phyloP scores from a whole-genome alignment of 2,113 vertebrate genomes.

The Promerops cafer region DNA sequence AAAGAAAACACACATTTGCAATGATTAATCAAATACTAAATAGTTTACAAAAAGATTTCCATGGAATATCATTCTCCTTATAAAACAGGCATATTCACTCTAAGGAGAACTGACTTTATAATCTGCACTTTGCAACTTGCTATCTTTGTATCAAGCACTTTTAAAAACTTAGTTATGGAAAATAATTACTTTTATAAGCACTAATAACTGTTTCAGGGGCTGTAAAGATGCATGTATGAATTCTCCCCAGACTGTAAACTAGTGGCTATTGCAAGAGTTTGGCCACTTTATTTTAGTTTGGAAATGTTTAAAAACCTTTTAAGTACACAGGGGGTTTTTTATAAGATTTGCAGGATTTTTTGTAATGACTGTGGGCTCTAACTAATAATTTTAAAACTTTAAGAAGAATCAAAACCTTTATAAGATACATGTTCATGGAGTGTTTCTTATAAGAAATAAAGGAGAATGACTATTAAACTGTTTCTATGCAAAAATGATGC shows the following conservation, averaged over 20 bases:
- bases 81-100: neutral
- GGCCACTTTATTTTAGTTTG: neutral
- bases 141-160: neutral
- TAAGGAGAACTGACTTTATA: neutral
- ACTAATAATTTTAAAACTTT: neutral
- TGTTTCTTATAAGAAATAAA: neutral
- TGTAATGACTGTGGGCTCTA: neutral
- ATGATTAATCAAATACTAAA: neutral
- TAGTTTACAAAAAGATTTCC: neutral
- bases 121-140: neutral
- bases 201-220: neutral
- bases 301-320: neutral
- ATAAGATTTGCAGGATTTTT: no score
- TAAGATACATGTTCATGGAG: accelerated
- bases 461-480: neutral
- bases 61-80: neutral
- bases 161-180: neutral
- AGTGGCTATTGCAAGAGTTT: neutral
- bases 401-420: neutral
- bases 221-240: neutral
- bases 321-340: no score
- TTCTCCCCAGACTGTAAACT: neutral
- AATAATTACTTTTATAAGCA: neutral
- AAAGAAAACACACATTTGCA: neutral
- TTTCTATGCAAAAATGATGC: neutral